Conservation (phyloP, 2,113 vertebrate genomes). For the Physeter macrocephalus region DNA sequence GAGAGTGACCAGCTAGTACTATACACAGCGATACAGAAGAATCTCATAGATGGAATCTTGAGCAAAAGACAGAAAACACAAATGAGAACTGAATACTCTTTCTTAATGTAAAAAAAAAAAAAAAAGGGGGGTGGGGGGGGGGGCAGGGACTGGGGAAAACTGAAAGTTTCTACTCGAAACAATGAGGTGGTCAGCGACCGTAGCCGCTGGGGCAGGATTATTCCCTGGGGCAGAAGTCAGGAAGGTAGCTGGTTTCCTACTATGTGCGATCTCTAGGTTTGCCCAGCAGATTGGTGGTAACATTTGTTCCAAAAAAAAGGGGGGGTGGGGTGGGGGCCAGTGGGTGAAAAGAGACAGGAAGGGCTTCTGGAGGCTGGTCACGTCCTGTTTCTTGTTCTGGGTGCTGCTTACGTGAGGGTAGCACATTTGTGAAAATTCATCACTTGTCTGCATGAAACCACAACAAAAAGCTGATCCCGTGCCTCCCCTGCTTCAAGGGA, state of each 20-base stretch:
- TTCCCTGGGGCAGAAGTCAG: not conserved
- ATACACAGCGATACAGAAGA: not conserved
- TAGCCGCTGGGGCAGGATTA: not conserved
- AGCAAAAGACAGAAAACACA: not conserved
- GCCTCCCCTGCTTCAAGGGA: not conserved
- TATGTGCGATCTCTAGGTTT: not conserved
- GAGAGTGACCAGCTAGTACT: not conserved
- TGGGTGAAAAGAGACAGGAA: not conserved
- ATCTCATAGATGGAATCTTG: not conserved
- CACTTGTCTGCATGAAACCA: not conserved
- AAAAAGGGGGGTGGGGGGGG: accelerated
- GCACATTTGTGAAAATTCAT: not conserved
- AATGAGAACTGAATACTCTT: not conserved
- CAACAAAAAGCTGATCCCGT: not conserved
- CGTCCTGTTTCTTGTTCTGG: not conserved
- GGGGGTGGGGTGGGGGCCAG: too few relatives aligned
- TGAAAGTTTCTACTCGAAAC: constrained; percentile 56
- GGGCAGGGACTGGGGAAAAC: not conserved
- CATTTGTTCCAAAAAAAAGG: constrained; percentile 22
- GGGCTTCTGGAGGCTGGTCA: not conserved
- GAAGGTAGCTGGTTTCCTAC: not conserved
- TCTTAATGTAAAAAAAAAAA: not conserved
- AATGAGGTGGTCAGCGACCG: not conserved
- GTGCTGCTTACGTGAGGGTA: not conserved
- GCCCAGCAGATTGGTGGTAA: not conserved